phyloP scores from a whole-genome alignment of 2,797 vertebrate species.

The Darevskia nairensis region DNA sequence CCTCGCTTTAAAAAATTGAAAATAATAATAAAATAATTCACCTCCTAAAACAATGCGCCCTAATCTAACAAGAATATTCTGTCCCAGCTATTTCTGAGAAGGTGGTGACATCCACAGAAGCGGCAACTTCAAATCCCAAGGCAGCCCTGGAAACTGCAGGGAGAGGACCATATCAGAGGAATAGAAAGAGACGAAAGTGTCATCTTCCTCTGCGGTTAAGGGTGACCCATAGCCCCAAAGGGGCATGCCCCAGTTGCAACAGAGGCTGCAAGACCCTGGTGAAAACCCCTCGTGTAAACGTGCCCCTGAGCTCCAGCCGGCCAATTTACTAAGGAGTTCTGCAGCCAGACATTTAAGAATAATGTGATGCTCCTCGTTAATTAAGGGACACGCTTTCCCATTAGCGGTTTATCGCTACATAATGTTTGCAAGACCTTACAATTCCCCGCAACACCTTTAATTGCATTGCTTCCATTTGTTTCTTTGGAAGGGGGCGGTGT shows the following conservation, averaged over 20 bases:
- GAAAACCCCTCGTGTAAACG: slow-evolving; percentile 1
- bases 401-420: slow-evolving; percentile 39
- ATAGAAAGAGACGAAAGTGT: neutral
- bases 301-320: slow-evolving; percentile 48
- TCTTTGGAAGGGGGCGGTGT: neutral
- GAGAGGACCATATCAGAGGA: neutral
- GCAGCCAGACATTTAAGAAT: slow-evolving; percentile 57
- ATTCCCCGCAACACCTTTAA: slow-evolving; percentile 50
- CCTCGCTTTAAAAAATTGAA: too few species aligned
- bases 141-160: neutral
- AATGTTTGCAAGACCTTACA: slow-evolving; percentile 55
- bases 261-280: neutral
- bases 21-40: too few species aligned
- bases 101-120: neutral
- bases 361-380: slow-evolving; percentile 67
- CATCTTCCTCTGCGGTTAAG: neutral
- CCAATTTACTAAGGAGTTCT: slow-evolving; percentile 59
- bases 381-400: slow-evolving; percentile 58
- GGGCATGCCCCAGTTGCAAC: neutral
- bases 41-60: too few species aligned
- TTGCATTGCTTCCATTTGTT: slow-evolving; percentile 47
- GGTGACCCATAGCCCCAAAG: neutral
- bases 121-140: neutral
- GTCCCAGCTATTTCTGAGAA: neutral
- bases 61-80: neutral